Percentiles rank a stretch among this genome's conserved stretches.
These are phyloP conservation scores for Lithobius niger DNA, from an alignment of 1,140 invertebrate species.

Conservation along the genomic window DNA sequence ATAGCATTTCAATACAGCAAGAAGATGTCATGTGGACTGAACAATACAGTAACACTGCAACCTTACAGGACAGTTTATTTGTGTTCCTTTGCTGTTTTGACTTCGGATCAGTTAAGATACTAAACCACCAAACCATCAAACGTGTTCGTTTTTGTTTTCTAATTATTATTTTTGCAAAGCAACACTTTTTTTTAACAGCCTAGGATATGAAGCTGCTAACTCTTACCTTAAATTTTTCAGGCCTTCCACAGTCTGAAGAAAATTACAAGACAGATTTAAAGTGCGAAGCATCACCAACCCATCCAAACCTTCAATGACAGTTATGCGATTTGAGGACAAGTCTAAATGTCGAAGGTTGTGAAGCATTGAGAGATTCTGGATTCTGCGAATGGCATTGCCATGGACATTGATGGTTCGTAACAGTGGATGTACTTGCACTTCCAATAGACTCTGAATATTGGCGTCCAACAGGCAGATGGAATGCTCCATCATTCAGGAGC, in stretches of 20 bases:
- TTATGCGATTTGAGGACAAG: background rate
- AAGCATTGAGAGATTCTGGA: background rate
- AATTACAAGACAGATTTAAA: slow-evolving; percentile 4
- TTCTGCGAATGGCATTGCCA: slow-evolving; percentile 4
- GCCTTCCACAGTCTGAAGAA: background rate
- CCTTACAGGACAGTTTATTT: too few species aligned
- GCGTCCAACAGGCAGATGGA: slow-evolving; percentile 5
- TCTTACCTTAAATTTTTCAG: slow-evolving; percentile 3
- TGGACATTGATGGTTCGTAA: slow-evolving; percentile 2
- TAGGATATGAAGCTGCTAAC: background rate
- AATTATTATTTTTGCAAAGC: too few species aligned
- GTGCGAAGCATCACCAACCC: slow-evolving; percentile 1
- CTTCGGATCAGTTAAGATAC: too few species aligned
- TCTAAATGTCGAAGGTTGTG: slow-evolving; percentile 5
- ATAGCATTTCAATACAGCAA: too few species aligned
- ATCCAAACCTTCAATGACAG: slow-evolving; percentile 4
- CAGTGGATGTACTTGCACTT: slow-evolving; percentile 2
- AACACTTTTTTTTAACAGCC: too few species aligned
- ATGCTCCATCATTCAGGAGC: slow-evolving; percentile 4
- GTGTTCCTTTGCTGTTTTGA: too few species aligned
- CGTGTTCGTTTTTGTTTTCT: too few species aligned
- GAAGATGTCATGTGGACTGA: too few species aligned
- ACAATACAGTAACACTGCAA: too few species aligned
- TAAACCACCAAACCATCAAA: too few species aligned
- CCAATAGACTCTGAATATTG: slow-evolving; percentile 5